Base-by-base conservation (phyloP, 2,888 invertebrate species). In the Caenorhabditis wallacei region DNA sequence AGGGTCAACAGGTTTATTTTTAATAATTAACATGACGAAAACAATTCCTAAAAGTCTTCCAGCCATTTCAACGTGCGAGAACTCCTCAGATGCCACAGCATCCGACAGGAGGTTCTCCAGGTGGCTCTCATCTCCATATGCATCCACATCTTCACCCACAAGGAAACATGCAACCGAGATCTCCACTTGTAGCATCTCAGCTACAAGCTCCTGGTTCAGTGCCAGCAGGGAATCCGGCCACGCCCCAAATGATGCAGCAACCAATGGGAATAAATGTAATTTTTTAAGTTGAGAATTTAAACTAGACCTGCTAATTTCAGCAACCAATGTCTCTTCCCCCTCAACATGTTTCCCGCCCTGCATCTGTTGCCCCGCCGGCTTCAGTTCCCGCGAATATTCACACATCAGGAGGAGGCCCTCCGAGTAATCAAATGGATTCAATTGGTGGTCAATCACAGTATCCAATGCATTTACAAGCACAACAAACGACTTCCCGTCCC, bases 291-390 rank as follows among this genome's bases (percentile, higher is more conserved):
- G 24, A 16, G 22, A 71, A 16, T 2, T 46, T 8, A 30, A 5
- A 30, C 8, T 30, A 30, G 30, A 35, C 5, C 18, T 4, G 2
- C 0, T 1, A 22, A 40, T 51, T 75, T 20, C 72, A 74, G 61
- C 76, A 82, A 40, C 82, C 76, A 30, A 76, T 78, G 76, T 78
- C 76, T 11, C 70, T 78, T 11, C 81, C 81, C 16, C 57, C 78
- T 2, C 18, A 72, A 0, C 59, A 57, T 18, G 26, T 78, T 24
- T 78, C 82, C 1, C 66, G 82, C 18, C 82, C 82, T 2, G 76
- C 51, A 11, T 82, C 82, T 7, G 82, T 82, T 16, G 82, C 82
- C 8, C 82, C 82, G 26, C 82, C 82, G 22, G 13, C 64, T 13
- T 81, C 81, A 1, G 70, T 81, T 59, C 81, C 81, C 5, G 48